phyloP scores from a whole-genome alignment of 2,113 vertebrate species.

The Campylorhamphus procurvoides region DNA sequence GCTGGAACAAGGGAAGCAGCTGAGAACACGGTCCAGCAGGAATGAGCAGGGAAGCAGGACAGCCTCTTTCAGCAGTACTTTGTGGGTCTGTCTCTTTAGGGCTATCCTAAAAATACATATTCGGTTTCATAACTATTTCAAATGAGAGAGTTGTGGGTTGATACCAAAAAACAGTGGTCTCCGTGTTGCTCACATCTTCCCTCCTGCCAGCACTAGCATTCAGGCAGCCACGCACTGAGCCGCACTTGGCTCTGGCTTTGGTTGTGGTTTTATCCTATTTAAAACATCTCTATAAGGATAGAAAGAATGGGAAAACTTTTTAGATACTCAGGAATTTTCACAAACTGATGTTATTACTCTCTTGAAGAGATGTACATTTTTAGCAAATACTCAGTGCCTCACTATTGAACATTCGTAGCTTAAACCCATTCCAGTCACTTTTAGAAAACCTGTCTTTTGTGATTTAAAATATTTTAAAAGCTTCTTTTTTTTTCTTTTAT shows the following conservation, averaged over 20 bases:
- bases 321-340: background rate
- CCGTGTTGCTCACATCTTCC: background rate
- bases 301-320: background rate
- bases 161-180: background rate
- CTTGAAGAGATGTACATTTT: background rate
- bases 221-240: background rate
- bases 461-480: background rate
- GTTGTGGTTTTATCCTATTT: background rate
- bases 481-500: fast-evolving
- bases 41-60: background rate
- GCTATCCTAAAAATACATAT: background rate
- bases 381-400: background rate
- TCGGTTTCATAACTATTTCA: background rate
- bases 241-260: background rate
- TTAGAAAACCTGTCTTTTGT: background rate
- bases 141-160: background rate
- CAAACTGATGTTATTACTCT: background rate
- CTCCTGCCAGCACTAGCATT: background rate
- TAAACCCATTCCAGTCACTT: background rate
- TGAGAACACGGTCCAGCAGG: background rate
- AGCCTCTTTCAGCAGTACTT: background rate
- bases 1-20: background rate
- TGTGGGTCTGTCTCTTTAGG: background rate
- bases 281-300: background rate
- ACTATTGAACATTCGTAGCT: background rate